Evolutionary conservation across 2,888 invertebrate genomes (phyloP).

Genomic region (Byasa hedistus): DNA sequence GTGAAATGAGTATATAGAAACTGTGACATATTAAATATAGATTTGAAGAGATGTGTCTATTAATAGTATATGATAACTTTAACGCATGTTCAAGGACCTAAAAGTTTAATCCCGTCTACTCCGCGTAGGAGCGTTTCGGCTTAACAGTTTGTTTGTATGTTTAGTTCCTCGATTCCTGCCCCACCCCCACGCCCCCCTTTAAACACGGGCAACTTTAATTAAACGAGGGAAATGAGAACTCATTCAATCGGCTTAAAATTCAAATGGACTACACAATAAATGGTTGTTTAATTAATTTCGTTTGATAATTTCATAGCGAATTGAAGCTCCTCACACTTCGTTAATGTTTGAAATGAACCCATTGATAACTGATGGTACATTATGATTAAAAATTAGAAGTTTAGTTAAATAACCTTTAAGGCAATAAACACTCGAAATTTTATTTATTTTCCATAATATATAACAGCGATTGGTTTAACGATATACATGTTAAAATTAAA

Average conservation of each 20-base stretch:
- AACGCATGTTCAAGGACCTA: not conserved
- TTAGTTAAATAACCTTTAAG: no score
- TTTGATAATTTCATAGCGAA: not conserved
- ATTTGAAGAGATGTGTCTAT: no score
- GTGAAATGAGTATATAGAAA: no score
- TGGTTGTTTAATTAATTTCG: not conserved
- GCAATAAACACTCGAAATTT: no score
- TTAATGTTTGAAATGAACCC: no score
- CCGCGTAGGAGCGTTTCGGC: conserved; percentile 10
- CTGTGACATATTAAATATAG: no score
- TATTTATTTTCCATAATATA: no score
- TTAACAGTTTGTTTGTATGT: conserved; percentile 20
- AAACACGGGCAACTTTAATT: conserved; percentile 23
- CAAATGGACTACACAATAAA: not conserved
- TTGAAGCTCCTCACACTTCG: no score
- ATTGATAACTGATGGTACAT: no score
- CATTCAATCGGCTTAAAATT: conserved; percentile 17
- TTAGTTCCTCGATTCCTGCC: conserved; percentile 2
- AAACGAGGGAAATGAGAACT: conserved; percentile 14
- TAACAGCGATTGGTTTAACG: no score
- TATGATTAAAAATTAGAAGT: no score
- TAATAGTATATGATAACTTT: not conserved
- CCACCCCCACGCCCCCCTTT: not conserved
- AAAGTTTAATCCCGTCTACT: not conserved
- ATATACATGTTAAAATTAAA: no score